phyloP scores from a whole-genome alignment of 2,888 invertebrate genomes.

The Mayetiola destructor region DNA sequence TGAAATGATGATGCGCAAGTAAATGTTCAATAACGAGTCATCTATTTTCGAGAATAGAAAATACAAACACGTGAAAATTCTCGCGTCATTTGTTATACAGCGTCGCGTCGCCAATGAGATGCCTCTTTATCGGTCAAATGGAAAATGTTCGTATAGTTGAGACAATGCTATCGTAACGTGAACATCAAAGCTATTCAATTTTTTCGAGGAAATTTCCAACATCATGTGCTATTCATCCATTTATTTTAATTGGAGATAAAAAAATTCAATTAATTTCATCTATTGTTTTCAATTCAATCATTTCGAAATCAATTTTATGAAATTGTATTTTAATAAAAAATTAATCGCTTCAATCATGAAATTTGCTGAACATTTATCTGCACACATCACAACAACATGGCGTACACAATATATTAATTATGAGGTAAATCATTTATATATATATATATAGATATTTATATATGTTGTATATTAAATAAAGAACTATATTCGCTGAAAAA shows the following conservation, averaged over 20 bases:
- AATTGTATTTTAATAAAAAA: neutral
- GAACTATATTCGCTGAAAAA: neutral
- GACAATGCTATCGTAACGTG: neutral
- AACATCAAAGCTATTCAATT: no score
- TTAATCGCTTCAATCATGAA: constrained; percentile 52
- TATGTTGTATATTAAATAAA: neutral
- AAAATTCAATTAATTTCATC: neutral
- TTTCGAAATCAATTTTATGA: no score
- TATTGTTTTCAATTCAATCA: neutral
- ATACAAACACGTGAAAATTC: neutral
- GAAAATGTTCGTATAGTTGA: constrained; percentile 1
- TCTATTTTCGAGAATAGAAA: neutral
- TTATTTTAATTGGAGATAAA: neutral
- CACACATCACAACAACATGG: constrained; percentile 88
- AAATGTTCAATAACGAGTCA: neutral
- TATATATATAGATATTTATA: neutral
- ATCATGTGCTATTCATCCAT: no score
- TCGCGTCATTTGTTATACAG: neutral
- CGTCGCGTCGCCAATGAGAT: neutral
- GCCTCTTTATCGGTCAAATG: neutral
- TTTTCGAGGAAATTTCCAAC: no score
- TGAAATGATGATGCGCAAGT: no score
- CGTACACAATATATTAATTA: constrained; percentile 70
- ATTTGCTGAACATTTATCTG: constrained; percentile 75
- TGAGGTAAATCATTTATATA: constrained; percentile 39